phyloP scores from a whole-genome alignment of 2,113 vertebrate species.

The Chloropsis hardwickii region DNA sequence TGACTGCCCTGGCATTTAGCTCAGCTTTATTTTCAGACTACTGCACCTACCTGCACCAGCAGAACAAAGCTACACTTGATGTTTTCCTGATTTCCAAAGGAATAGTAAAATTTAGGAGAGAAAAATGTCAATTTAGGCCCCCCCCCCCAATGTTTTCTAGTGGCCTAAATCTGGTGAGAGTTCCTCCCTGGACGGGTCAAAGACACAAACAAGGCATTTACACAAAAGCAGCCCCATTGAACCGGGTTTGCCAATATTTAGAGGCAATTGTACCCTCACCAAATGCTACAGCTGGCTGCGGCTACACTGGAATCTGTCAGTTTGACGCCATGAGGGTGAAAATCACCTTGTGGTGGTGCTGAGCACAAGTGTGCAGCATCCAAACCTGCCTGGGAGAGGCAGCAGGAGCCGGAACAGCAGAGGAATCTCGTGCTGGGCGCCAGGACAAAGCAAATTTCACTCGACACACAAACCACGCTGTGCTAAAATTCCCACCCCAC shows the following conservation, averaged over 20 bases:
- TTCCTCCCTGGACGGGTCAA: neutral
- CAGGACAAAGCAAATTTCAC: conserved; percentile 4
- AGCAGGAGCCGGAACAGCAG: neutral
- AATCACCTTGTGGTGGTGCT: neutral
- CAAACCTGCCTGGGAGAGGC: neutral
- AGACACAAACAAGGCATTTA: neutral
- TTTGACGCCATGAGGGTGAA: neutral
- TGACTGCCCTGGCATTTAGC: neutral
- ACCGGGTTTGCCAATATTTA: neutral
- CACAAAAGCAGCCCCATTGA: neutral
- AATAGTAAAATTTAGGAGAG: neutral
- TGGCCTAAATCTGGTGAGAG: neutral
- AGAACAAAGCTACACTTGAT: neutral
- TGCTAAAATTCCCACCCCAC: neutral
- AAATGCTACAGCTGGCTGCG: neutral
- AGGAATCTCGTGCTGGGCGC: neutral
- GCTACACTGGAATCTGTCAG: neutral
- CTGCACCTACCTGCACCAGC: neutral
- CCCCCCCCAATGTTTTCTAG: neutral
- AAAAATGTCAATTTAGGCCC: neutral
- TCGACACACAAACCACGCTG: accelerated
- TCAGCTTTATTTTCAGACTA: neutral
- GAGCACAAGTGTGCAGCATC: neutral
- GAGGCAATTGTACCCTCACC: neutral
- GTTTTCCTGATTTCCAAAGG: neutral